Conservation (phyloP, 2,113 vertebrate species). For the Crotalus helleri region DNA sequence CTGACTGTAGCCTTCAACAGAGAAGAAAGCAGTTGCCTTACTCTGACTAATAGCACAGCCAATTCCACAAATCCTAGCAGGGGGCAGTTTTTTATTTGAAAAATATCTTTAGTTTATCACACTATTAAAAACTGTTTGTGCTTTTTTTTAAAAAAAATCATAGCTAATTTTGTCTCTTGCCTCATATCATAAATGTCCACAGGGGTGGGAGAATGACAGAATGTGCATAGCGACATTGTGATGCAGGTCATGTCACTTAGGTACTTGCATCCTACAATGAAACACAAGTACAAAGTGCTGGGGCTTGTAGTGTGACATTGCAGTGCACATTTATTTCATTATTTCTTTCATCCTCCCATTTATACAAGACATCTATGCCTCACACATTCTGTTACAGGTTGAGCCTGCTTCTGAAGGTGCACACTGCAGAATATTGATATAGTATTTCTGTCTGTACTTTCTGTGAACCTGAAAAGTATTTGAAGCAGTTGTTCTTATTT, state of each 20-base stretch:
- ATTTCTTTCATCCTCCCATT: background rate
- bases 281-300: background rate
- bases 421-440: background rate
- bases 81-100: background rate
- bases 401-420: background rate
- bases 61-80: background rate
- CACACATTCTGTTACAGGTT: background rate
- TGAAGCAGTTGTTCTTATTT: background rate
- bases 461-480: constrained; percentile 12
- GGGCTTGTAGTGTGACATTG: background rate
- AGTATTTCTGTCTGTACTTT: background rate
- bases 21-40: background rate
- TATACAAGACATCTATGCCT: background rate
- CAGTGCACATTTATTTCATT: background rate
- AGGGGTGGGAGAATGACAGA: background rate
- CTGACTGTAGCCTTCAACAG: background rate
- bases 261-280: background rate
- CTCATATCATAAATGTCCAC: background rate
- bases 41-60: background rate
- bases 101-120: background rate
- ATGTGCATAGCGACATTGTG: background rate
- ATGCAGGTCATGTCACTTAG: background rate
- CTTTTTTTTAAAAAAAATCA: background rate
- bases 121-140: background rate
- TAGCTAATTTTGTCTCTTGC: background rate